A percentile compares a stretch with the other conserved stretches of the same genome.
phyloP scores from a whole-genome alignment of 2,113 vertebrate species.

The Hippoglossus stenolepis region DNA sequence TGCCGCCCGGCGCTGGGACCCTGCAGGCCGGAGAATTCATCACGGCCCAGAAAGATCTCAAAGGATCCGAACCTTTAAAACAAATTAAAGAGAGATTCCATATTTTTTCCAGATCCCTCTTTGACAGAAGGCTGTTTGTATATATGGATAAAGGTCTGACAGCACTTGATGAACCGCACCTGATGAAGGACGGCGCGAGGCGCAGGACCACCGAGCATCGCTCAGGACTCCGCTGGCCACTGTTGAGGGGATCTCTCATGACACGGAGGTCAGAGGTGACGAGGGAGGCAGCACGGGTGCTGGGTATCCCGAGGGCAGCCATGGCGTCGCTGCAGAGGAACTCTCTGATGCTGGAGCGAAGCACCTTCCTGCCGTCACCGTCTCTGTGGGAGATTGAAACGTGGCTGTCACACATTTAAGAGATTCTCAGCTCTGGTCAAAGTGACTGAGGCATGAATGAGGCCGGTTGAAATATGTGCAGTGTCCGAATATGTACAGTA shows the following conservation, averaged over 20 bases:
- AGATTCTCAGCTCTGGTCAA: neutral
- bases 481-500: too few species aligned
- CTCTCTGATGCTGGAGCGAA: constrained; percentile 1
- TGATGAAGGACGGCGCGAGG: neutral
- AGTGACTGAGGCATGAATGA: too few species aligned
- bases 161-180: neutral
- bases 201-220: neutral
- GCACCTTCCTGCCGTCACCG: neutral
- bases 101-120: neutral
- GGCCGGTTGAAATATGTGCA: too few species aligned
- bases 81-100: neutral
- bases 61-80: neutral
- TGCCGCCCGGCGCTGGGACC: neutral
- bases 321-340: neutral
- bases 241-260: neutral
- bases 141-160: neutral
- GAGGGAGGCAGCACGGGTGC: neutral
- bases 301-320: neutral
- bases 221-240: neutral
- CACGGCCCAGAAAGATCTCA: neutral
- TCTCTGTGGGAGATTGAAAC: neutral
- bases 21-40: neutral
- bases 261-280: neutral
- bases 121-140: neutral
- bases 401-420: neutral